A percentile compares a stretch with the other conserved stretches of the same genome.
These are phyloP conservation scores for Heterotis niloticus DNA, from an alignment of 2,113 vertebrate species.

Conservation along the genomic window DNA sequence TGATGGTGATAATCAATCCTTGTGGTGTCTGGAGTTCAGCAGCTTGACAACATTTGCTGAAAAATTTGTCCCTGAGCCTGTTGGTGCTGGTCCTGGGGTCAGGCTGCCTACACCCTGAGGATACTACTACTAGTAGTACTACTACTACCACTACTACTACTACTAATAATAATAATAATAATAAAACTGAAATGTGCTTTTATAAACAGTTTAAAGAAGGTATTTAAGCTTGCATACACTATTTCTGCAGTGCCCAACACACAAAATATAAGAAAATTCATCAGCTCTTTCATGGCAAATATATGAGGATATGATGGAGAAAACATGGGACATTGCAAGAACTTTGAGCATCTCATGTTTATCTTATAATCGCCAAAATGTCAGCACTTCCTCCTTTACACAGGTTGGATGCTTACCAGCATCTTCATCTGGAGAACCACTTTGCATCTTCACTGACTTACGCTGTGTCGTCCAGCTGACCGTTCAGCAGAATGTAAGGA, in stretches of 20 bases:
- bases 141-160: too few species aligned
- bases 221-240: too few species aligned
- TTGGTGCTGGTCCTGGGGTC: too few species aligned
- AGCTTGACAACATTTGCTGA: too few species aligned
- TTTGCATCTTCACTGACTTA: neutral
- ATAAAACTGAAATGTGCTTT: too few species aligned
- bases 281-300: neutral
- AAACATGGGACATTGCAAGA: neutral
- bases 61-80: too few species aligned
- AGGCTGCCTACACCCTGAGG: too few species aligned
- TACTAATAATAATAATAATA: too few species aligned
- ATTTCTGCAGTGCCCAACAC: neutral
- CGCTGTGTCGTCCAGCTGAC: neutral
- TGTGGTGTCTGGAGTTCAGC: too few species aligned
- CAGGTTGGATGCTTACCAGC: neutral
- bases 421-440: constrained; percentile 13
- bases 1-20: too few species aligned
- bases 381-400: neutral
- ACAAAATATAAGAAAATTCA: neutral
- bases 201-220: too few species aligned
- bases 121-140: too few species aligned
- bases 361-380: neutral
- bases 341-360: neutral
- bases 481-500: neutral
- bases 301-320: neutral